phyloP scores from a whole-genome alignment of 2,888 invertebrate genomes.

The Sphecodes monilicornis region DNA sequence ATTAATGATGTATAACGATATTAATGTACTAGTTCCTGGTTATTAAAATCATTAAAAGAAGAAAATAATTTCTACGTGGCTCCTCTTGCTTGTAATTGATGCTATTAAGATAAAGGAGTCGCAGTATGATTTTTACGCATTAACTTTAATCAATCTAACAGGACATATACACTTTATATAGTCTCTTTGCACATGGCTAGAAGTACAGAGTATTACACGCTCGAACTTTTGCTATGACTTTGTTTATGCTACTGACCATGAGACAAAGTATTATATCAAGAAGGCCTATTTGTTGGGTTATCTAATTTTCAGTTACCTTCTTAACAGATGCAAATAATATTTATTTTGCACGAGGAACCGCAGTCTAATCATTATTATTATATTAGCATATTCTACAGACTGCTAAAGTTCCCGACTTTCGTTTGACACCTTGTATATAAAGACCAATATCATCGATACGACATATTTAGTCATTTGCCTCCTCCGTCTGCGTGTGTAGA shows the following conservation, averaged over 20 bases:
- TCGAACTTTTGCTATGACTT: too few relatives aligned
- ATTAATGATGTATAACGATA: too few relatives aligned
- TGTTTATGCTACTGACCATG: too few relatives aligned
- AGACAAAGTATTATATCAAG: too few relatives aligned
- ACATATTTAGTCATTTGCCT: slow-evolving; percentile 24
- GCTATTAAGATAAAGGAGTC: too few relatives aligned
- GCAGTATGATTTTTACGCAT: too few relatives aligned
- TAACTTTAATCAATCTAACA: too few relatives aligned
- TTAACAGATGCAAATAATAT: background rate
- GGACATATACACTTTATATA: too few relatives aligned
- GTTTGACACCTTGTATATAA: slow-evolving; percentile 15
- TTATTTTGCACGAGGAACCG: background rate
- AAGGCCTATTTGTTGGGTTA: too few relatives aligned
- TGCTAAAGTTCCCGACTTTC: background rate
- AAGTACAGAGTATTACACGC: too few relatives aligned
- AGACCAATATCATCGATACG: slow-evolving; percentile 9
- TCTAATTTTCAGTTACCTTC: too few relatives aligned
- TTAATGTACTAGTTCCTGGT: background rate
- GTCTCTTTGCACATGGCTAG: too few relatives aligned
- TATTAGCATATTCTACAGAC: background rate
- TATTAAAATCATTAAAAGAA: background rate
- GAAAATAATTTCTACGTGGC: background rate
- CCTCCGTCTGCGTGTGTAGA: slow-evolving; percentile 16
- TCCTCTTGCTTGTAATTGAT: background rate
- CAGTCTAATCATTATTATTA: background rate